Conservation (phyloP, 1,140 invertebrate genomes). For the Meloidogyne exigua region DNA sequence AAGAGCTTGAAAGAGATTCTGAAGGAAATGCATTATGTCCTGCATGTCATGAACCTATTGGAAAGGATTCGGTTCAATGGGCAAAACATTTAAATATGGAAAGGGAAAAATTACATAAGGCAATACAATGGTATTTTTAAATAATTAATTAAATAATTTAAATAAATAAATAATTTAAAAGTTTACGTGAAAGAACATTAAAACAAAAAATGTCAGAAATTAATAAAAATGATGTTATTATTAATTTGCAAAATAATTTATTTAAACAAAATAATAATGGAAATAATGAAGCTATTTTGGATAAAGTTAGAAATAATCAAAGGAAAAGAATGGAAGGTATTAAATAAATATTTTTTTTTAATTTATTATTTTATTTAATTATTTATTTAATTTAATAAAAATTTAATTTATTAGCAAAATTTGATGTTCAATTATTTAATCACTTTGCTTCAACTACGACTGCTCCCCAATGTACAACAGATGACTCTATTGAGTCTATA, state of each 20-base stretch:
- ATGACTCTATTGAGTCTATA: not conserved
- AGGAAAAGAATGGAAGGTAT: not conserved
- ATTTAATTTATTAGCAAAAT: not conserved
- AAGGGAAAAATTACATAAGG: conserved; percentile 1
- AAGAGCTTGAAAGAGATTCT: conserved; percentile 15
- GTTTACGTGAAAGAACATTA: not conserved
- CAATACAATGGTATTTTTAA: conserved; percentile 15
- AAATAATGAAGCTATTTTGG: not conserved
- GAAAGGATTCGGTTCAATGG: conserved; percentile 24
- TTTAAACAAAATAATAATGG: not conserved
- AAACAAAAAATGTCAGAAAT: not conserved
- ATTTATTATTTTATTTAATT: too few relatives aligned
- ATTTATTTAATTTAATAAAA: too few relatives aligned
- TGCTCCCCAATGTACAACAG: not conserved
- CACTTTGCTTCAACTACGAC: not conserved
- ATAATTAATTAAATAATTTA: not conserved
- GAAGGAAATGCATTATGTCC: conserved; percentile 22
- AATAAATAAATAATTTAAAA: not conserved
- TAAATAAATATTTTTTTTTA: not conserved
- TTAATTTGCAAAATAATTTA: not conserved
- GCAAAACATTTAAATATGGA: conserved; percentile 20
- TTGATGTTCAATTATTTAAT: not conserved
- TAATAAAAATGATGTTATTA: not conserved
- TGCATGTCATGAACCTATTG: conserved; percentile 21
- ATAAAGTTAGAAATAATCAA: not conserved